phyloP scores from a whole-genome alignment of 2,797 vertebrate genomes.

The Xiphorhynchus erythropygius region DNA sequence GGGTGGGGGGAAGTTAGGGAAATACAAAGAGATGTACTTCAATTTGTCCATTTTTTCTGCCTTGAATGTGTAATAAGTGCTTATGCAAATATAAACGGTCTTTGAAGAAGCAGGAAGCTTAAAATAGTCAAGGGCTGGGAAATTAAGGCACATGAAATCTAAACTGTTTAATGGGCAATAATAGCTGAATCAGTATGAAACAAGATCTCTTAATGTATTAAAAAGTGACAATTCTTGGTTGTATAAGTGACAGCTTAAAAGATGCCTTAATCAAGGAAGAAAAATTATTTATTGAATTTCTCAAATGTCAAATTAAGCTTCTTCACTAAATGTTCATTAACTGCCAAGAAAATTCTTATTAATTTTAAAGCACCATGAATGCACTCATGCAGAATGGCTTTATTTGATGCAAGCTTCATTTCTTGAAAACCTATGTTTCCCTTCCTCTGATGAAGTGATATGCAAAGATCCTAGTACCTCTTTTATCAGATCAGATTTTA shows the following conservation, averaged over 20 bases:
- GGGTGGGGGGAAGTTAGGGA: neutral
- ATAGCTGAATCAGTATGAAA: neutral
- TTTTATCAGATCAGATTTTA: constrained; percentile 14
- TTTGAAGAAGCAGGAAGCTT: neutral
- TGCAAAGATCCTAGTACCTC: neutral
- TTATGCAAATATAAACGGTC: neutral
- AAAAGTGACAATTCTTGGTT: neutral
- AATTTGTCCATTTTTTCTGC: neutral
- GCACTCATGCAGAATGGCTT: neutral
- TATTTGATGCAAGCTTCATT: neutral
- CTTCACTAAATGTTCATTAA: constrained; percentile 26
- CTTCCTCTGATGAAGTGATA: neutral
- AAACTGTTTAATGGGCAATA: constrained; percentile 18
- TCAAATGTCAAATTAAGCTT: constrained; percentile 26
- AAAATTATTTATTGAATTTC: constrained; percentile 4
- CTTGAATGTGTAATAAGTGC: neutral
- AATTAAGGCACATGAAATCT: neutral
- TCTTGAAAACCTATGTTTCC: neutral
- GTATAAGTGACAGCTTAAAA: constrained; percentile 14
- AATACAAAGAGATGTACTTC: neutral
- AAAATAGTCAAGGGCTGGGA: neutral
- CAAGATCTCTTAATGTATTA: neutral
- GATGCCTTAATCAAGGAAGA: constrained; percentile 14
- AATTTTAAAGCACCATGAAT: neutral
- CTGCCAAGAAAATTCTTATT: neutral